These are phyloP conservation scores for Anhinga rufa DNA, from an alignment of 2,113 vertebrate species.

Conservation along the genomic window DNA sequence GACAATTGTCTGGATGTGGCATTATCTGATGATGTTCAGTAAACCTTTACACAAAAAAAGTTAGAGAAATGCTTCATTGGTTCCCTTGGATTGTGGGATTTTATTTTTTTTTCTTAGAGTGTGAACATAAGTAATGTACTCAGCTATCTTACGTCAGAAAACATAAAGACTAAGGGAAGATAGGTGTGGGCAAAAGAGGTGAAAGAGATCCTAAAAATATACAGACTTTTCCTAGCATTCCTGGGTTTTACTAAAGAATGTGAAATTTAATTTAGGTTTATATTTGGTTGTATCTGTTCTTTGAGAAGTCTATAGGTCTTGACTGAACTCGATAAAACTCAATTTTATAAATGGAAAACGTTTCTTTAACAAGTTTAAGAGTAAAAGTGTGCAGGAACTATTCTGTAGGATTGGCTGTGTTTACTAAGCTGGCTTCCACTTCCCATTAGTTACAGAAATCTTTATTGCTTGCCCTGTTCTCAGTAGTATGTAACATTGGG, in stretches of 20 bases:
- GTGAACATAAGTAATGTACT: slow-evolving; percentile 39
- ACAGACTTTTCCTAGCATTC: not conserved
- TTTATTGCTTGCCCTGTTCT: not conserved
- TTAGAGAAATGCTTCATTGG: not conserved
- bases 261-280: slow-evolving; percentile 4
- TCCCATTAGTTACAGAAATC: not conserved
- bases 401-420: not conserved
- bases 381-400: not conserved
- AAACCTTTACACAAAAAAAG: slow-evolving; percentile 19
- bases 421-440: not conserved
- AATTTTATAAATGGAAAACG: not conserved
- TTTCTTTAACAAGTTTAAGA: not conserved
- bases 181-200: not conserved
- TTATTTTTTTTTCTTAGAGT: not conserved
- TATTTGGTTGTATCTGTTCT: not conserved
- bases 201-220: not conserved
- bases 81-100: not conserved
- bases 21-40: slow-evolving; percentile 32
- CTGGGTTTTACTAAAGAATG: not conserved
- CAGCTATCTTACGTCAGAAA: not conserved
- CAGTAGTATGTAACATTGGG: not conserved
- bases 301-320: not conserved
- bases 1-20: slow-evolving; percentile 18
- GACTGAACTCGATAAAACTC: not conserved
- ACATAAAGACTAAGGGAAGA: not conserved